phyloP scores from a whole-genome alignment of 2,797 vertebrate genomes.

The Myiotriccus ornatus region DNA sequence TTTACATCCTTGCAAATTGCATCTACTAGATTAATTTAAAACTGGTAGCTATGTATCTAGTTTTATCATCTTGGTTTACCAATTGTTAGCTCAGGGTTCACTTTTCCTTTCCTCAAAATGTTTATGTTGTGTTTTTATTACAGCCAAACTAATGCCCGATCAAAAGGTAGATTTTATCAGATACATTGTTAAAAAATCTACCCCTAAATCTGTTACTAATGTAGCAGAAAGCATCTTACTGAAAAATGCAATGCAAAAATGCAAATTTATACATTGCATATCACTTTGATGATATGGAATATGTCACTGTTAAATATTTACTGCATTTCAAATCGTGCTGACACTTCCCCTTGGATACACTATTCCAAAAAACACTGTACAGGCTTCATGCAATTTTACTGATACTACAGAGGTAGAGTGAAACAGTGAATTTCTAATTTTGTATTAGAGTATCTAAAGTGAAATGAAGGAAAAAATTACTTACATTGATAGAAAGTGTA shows the following conservation, averaged over 20 bases:
- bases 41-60: background rate
- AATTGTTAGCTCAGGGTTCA: background rate
- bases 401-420: background rate
- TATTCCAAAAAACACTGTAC: background rate
- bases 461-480: background rate
- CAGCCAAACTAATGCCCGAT: background rate
- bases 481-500: background rate
- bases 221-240: background rate
- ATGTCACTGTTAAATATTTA: conserved; percentile 33
- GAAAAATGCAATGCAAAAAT: conserved; percentile 21
- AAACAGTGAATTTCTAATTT: background rate
- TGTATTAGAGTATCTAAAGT: background rate
- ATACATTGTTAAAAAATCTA: background rate
- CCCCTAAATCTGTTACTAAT: background rate
- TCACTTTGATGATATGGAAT: conserved; percentile 4
- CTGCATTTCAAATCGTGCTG: background rate
- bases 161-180: background rate
- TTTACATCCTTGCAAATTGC: background rate
- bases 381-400: background rate
- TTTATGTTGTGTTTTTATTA: background rate
- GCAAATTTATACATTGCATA: conserved; percentile 16
- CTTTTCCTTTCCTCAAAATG: background rate
- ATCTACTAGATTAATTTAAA: background rate
- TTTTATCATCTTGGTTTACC: background rate
- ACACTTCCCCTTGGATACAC: background rate